Evolutionary conservation across 2,888 invertebrate species (phyloP).

Genomic region (Nebria brevicollis): DNA sequence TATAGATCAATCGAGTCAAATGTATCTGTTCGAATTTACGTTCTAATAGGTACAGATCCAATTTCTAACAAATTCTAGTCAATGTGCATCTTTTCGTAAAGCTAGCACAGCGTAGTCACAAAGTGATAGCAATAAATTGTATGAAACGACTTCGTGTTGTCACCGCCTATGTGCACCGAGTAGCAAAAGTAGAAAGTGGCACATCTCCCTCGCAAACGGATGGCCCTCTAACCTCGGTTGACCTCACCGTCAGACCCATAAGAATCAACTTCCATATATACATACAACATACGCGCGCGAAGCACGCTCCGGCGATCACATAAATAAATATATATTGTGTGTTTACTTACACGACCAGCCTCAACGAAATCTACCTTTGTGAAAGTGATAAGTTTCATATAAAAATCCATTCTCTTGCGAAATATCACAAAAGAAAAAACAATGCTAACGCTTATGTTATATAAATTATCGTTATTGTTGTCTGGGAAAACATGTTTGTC

Average conservation of each 20-base stretch:
- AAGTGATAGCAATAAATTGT: slow-evolving; percentile 1
- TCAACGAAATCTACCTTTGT: background rate
- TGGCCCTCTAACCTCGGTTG: slow-evolving; percentile 39
- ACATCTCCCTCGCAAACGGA: slow-evolving; percentile 34
- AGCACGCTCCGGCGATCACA: background rate
- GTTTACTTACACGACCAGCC: background rate
- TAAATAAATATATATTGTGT: background rate
- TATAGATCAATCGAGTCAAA: too few species aligned
- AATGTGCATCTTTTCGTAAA: background rate
- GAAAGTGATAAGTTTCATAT: background rate
- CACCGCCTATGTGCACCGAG: slow-evolving; percentile 27
- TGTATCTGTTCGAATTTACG: too few species aligned
- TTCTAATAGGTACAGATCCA: background rate
- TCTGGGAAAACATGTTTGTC: background rate
- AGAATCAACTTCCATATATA: background rate
- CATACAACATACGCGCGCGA: background rate
- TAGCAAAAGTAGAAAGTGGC: slow-evolving; percentile 35
- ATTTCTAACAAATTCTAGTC: background rate
- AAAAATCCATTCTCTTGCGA: background rate
- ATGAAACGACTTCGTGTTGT: background rate
- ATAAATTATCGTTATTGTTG: background rate
- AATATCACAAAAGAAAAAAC: background rate
- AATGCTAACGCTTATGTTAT: background rate
- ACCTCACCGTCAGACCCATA: slow-evolving; percentile 21
- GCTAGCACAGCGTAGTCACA: background rate